Conservation (phyloP, 2,113 vertebrate genomes). For the Caracal caracal region DNA sequence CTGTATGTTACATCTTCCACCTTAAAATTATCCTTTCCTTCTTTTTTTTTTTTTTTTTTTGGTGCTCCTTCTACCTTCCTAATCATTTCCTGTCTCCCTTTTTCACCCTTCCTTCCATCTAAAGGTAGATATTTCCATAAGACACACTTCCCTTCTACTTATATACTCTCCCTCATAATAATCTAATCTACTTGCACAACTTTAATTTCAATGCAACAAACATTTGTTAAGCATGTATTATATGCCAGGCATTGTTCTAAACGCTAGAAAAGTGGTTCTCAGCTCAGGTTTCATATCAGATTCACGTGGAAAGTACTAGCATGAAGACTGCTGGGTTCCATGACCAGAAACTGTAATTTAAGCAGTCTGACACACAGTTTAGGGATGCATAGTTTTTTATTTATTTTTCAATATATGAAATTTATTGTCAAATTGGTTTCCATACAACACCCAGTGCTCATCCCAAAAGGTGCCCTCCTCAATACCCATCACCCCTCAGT, state of each 20-base stretch:
- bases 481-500: too few species aligned
- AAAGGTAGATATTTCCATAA: neutral
- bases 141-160: neutral
- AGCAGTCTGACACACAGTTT: neutral
- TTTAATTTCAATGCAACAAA: conserved; percentile 23
- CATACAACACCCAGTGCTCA: too few species aligned
- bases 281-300: neutral
- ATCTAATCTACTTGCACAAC: neutral
- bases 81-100: neutral
- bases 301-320: neutral
- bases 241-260: neutral
- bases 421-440: too few species aligned
- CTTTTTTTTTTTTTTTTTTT: neutral
- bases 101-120: neutral
- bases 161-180: neutral
- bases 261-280: neutral
- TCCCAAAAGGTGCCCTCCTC: too few species aligned
- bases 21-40: neutral
- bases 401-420: too few species aligned
- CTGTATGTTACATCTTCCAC: neutral
- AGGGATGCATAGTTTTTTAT: neutral
- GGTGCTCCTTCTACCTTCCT: neutral
- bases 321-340: neutral
- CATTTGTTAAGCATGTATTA: neutral
- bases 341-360: neutral